Conservation (phyloP, 64 coral and sea anemone genomes). For the Catalaphyllia jardinei region DNA sequence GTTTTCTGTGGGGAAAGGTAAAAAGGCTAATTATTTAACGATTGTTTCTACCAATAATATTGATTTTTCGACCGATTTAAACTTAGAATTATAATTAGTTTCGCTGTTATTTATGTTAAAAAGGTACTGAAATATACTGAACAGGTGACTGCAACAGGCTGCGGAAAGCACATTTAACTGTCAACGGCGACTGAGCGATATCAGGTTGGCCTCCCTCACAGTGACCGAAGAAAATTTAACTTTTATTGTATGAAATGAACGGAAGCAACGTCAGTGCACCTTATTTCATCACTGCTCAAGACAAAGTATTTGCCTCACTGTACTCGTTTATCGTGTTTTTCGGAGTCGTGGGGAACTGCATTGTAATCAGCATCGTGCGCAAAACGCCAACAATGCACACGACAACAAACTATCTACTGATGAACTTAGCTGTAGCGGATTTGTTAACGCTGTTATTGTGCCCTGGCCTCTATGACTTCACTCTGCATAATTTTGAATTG, state of each 20-base stretch:
- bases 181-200: too few relatives aligned
- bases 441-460: constrained; percentile 36
- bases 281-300: not conserved
- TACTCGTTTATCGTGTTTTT: constrained; percentile 49
- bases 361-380: constrained; percentile 15
- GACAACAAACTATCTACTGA: constrained; percentile 39
- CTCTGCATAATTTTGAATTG: not conserved
- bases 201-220: too few relatives aligned
- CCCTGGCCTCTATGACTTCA: constrained; percentile 9
- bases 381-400: constrained; percentile 35
- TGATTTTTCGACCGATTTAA: not conserved
- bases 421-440: constrained; percentile 44
- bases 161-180: too few relatives aligned
- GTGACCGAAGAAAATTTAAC: too few relatives aligned
- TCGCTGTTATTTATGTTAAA: not conserved
- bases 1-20: too few relatives aligned
- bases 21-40: too few relatives aligned
- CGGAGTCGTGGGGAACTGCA: constrained; percentile 7
- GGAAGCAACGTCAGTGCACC: not conserved
- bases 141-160: not conserved
- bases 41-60: too few relatives aligned
- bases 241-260: not conserved
- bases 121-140: too few relatives aligned
- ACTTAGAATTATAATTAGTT: not conserved
- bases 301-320: constrained; percentile 25